Evolutionary conservation across 2,797 vertebrate genomes (phyloP), one percentile per base, ranked within the genome.

Genomic region (Naso thynnoides): DNA sequence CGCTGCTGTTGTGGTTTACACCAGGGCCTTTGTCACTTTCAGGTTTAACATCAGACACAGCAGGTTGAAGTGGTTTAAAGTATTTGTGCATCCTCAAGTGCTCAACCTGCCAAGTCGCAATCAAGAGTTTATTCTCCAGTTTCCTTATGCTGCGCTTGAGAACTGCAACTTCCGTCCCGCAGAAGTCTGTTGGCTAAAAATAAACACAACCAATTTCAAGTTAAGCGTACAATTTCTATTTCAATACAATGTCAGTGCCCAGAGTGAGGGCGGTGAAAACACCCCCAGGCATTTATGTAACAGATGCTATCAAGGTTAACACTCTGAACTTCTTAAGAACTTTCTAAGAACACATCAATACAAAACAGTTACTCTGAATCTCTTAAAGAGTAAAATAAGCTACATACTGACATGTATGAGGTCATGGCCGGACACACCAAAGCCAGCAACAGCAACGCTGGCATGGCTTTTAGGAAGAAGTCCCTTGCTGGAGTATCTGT

Each of bases 41-140:
- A 44, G 38, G 36, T 53, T 75, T 66, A 7, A 23, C 23, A 4
- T 54, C 7, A n/a, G 74, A 23, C 21, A 0, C 24, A 26, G 21
- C 39, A 24, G 79, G 50, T 23, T 47, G 64, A 54, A 78, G 48
- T 1, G 78, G 81, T 27, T 69, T 85, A 59, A 96, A 94, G 70
- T 94, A 94, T 66, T 93, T 94, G 86, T 96, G 93, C 21, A 14
- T 91, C 73, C 88, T 87, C 75, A 97, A 85, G 76, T 95, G 91
- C 55, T 93, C 93, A 54, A 97, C 80, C 63, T 94, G 95, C 89
- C 96, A 93, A 26, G 93, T 91, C 8, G 86, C 92, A 1, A 96
- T 83, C 57, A 94, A 80, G 81, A 96, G 90, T 65, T 92, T 73
- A 60, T 95, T 93, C 80, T 97, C 92, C 71, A 97, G 93, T 6